These are phyloP conservation scores for Eulithis prunata DNA, from an alignment of 2,888 invertebrate genomes.

Conservation along the genomic window DNA sequence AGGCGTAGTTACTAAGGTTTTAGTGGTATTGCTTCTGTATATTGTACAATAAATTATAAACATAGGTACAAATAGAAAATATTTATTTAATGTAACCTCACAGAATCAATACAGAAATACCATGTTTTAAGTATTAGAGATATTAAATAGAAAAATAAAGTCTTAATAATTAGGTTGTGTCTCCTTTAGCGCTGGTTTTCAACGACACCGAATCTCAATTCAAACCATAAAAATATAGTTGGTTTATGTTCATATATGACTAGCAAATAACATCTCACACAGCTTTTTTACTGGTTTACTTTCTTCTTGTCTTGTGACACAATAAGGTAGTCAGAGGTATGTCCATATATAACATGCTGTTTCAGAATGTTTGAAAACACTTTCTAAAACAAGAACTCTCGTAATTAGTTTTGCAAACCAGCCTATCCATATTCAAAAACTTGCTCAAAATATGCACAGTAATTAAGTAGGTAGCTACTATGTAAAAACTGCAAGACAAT, in stretches of 20 bases:
- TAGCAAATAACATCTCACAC: too few species aligned
- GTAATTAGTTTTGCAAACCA: constrained; percentile 13
- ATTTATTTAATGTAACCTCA: too few species aligned
- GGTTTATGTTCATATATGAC: neutral
- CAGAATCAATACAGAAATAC: too few species aligned
- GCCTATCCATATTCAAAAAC: constrained; percentile 23
- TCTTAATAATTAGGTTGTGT: too few species aligned
- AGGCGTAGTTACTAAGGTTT: neutral
- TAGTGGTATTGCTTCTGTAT: neutral
- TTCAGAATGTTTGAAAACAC: neutral
- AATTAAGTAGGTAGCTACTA: constrained; percentile 30
- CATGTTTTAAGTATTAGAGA: too few species aligned
- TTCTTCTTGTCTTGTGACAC: too few species aligned
- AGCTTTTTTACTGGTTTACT: too few species aligned
- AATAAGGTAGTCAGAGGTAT: neutral
- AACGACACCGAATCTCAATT: too few species aligned
- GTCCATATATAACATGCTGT: neutral
- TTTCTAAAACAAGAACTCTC: neutral
- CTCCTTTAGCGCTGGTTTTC: too few species aligned
- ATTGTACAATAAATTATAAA: neutral
- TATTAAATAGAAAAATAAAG: too few species aligned
- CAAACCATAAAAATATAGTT: too few species aligned
- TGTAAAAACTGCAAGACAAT: constrained; percentile 48
- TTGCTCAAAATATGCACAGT: constrained; percentile 26
- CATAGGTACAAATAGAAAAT: too few species aligned